A percentile compares a stretch with the other conserved stretches of the same genome.
Conservation (phyloP, 2,797 vertebrate genomes). For the Myripristis jacobus region DNA sequence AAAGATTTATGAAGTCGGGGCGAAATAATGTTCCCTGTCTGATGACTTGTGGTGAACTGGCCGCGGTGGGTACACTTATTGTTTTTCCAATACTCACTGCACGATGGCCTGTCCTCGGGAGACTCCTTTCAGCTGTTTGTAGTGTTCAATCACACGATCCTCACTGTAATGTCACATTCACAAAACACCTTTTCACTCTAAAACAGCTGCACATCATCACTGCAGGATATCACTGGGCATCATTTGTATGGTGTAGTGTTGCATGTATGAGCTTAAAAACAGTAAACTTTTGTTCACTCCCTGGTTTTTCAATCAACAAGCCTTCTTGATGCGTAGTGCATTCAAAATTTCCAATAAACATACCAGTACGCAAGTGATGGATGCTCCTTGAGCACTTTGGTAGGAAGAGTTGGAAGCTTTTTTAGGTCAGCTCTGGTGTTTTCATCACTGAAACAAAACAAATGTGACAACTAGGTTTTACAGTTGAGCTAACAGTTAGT, state of each 20-base stretch:
- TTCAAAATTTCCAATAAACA: neutral
- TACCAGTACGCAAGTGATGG: constrained; percentile 98
- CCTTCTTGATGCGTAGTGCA: neutral
- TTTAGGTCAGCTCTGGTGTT: constrained; percentile 91
- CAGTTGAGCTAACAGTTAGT: neutral
- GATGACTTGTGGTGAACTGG: constrained; percentile 35
- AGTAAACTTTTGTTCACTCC: no score
- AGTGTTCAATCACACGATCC: constrained; percentile 94
- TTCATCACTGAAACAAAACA: constrained; percentile 72
- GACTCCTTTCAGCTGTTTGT: constrained; percentile 91
- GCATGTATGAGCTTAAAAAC: neutral
- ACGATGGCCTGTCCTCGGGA: constrained; percentile 96
- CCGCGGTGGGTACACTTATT: constrained; percentile 25
- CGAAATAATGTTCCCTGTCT: constrained; percentile 39
- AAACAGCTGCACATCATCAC: neutral
- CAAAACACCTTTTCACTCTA: constrained; percentile 9
- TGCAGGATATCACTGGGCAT: neutral
- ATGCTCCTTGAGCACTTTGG: constrained; percentile 96
- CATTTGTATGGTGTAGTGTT: neutral
- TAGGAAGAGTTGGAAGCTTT: constrained; percentile 93
- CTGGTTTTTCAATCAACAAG: neutral
- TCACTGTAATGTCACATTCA: constrained; percentile 86
- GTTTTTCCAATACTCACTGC: constrained; percentile 87
- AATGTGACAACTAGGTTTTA: neutral
- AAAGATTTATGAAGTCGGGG: constrained; percentile 62